These are phyloP conservation scores for Felis chaus DNA, from an alignment of 2,113 vertebrate species.

Conservation along the genomic window DNA sequence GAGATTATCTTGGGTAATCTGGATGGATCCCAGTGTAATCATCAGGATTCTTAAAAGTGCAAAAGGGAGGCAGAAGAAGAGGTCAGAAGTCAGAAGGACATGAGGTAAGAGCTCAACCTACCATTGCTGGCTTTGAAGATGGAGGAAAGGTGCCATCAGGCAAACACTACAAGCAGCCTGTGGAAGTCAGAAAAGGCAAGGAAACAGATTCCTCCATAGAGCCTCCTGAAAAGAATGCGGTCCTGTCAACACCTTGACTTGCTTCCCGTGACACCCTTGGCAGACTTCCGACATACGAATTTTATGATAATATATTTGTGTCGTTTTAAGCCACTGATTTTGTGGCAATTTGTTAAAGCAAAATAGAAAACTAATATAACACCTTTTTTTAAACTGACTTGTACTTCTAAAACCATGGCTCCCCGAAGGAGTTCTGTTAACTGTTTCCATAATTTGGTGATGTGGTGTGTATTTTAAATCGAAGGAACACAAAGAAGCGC, in stretches of 20 bases:
- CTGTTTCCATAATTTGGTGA: background rate
- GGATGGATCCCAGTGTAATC: background rate
- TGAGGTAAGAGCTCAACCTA: too few relatives aligned
- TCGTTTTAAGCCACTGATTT: background rate
- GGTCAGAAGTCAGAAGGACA: background rate
- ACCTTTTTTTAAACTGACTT: background rate
- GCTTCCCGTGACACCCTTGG: accelerated
- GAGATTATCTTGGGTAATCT: background rate
- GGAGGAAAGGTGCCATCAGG: accelerated
- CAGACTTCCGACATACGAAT: background rate
- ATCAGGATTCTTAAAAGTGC: background rate
- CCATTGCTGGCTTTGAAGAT: background rate
- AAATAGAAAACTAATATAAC: background rate
- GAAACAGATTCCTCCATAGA: background rate
- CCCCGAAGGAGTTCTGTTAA: background rate
- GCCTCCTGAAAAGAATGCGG: background rate
- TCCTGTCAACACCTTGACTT: background rate
- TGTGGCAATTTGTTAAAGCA: background rate
- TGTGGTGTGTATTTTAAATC: background rate
- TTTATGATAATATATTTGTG: background rate
- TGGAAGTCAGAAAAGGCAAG: background rate
- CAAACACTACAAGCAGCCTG: background rate
- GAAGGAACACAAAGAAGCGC: background rate
- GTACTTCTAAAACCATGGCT: background rate
- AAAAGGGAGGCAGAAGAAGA: background rate